Evolutionary conservation across 2,113 vertebrate species (phyloP).

Genomic region (Zingel zingel): DNA sequence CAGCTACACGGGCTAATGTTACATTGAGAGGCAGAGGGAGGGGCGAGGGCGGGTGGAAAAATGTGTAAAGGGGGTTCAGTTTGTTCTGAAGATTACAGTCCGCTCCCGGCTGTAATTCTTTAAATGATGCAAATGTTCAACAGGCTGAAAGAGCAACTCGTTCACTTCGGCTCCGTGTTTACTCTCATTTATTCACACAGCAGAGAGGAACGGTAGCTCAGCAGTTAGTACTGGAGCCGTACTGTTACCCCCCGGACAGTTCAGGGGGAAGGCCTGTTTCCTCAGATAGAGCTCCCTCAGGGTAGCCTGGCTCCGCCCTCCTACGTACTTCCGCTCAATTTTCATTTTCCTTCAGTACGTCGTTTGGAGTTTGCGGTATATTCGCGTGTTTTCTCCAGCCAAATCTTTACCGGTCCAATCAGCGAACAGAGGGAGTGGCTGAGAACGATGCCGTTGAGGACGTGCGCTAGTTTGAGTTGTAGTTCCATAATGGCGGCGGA

Average conservation of each 20-base stretch:
- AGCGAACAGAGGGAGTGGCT: no score
- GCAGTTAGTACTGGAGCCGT: rapidly evolving
- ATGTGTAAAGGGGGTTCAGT: constrained; percentile 43
- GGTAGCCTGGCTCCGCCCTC: no score
- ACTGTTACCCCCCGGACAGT: neutral
- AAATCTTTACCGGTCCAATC: no score
- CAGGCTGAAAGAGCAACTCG: constrained; percentile 15
- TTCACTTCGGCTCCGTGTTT: constrained; percentile 6
- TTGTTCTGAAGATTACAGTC: constrained; percentile 46
- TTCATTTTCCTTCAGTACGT: no score
- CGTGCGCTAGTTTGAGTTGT: no score
- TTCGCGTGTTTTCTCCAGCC: no score
- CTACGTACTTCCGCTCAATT: no score
- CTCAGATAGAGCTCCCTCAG: neutral
- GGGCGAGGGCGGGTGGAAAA: neutral
- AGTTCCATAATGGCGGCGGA: no score
- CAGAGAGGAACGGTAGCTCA: neutral
- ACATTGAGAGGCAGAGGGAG: neutral
- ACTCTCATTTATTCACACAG: neutral
- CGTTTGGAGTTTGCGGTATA: no score
- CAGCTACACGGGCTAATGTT: constrained; percentile 63
- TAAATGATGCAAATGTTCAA: constrained; percentile 51
- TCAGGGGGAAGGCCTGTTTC: neutral
- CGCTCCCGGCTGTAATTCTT: constrained; percentile 39
- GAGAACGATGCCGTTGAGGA: no score